Conservation (phyloP, 1,140 invertebrate genomes). For the Trissolcus basalis region DNA sequence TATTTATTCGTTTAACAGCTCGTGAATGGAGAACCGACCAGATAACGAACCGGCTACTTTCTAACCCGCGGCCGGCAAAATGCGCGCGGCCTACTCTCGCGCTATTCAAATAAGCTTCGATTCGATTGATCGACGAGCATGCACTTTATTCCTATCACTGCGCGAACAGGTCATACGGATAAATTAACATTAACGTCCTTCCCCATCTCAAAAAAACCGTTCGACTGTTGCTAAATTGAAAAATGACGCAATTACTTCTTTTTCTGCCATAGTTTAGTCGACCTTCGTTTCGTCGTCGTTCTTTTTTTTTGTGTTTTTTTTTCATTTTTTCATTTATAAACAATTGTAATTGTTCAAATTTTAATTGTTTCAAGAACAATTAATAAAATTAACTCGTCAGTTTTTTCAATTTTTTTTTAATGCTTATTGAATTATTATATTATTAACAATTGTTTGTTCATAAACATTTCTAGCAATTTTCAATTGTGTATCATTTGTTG, state of each 20-base stretch:
- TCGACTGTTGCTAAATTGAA: slow-evolving; percentile 38
- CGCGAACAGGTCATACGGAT: slow-evolving; percentile 48
- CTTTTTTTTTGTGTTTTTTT: not conserved
- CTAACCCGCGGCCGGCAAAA: slow-evolving; percentile 39
- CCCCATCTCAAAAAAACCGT: slow-evolving; percentile 10
- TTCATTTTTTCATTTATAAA: too few species aligned
- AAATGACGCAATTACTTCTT: slow-evolving; percentile 36
- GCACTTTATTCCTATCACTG: slow-evolving; percentile 48
- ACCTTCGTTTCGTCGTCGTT: too few species aligned
- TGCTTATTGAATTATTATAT: too few species aligned
- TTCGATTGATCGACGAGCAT: slow-evolving; percentile 32
- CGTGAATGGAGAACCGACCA: slow-evolving; percentile 6
- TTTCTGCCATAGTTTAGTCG: slow-evolving; percentile 1
- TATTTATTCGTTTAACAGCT: slow-evolving; percentile 23
- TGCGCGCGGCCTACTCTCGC: slow-evolving; percentile 27
- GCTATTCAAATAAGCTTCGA: slow-evolving; percentile 19
- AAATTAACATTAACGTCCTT: slow-evolving; percentile 42
- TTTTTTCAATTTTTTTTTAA: too few species aligned
- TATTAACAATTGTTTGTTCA: too few species aligned
- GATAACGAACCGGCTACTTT: slow-evolving; percentile 45
- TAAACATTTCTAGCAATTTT: too few species aligned
- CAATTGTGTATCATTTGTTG: too few species aligned
- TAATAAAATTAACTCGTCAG: too few species aligned
- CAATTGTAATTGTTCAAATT: too few species aligned
- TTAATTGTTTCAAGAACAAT: too few species aligned